Conservation (phyloP, 53 echinoderm and acorn worm genomes). For the Paracentrotus lividus region DNA sequence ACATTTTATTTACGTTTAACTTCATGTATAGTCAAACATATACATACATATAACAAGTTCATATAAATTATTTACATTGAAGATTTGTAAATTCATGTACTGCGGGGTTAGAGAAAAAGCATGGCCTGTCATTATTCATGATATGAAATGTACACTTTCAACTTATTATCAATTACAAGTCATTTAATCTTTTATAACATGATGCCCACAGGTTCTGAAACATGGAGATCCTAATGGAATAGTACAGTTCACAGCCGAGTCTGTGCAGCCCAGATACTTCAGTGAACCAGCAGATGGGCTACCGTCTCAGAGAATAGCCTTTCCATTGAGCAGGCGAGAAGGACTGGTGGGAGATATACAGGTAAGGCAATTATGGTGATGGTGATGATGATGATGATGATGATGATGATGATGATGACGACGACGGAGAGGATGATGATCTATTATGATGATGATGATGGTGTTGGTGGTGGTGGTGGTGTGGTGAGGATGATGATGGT, state of each 20-base stretch:
- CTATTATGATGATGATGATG: neutral
- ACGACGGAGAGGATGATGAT: neutral
- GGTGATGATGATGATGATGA: neutral
- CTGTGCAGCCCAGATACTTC: conserved; percentile 78
- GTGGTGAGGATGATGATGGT: neutral
- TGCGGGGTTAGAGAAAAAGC: neutral
- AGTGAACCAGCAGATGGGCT: conserved; percentile 82
- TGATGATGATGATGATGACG: neutral
- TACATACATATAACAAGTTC: too few species aligned
- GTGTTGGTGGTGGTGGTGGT: neutral
- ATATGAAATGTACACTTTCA: neutral
- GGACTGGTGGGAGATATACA: conserved; percentile 89
- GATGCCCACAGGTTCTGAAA: conserved; percentile 89
- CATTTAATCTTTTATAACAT: neutral
- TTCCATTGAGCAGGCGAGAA: conserved; percentile 84
- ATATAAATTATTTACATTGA: too few species aligned
- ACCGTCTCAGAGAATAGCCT: conserved; percentile 74
- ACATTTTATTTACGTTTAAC: neutral
- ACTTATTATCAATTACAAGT: neutral
- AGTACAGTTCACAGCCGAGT: conserved; percentile 89
- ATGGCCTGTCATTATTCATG: neutral
- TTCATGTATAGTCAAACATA: too few species aligned
- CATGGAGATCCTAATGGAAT: conserved; percentile 98
- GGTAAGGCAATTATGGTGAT: conserved; percentile 30
- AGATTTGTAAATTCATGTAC: too few species aligned